Evolutionary conservation across 2,113 vertebrate genomes (phyloP).

Genomic region (Hemicordylus capensis): DNA sequence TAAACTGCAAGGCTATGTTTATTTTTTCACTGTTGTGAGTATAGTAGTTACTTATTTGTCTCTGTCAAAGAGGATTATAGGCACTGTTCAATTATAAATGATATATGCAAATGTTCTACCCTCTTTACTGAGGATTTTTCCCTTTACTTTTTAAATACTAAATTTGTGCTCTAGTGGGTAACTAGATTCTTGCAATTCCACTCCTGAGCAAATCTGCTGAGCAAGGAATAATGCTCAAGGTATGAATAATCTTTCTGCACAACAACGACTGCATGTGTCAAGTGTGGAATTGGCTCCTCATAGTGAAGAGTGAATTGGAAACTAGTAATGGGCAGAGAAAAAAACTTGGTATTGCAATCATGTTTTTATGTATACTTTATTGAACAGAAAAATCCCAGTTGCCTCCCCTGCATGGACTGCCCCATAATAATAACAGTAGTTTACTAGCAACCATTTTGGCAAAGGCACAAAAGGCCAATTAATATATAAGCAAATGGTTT

Average conservation of each 20-base stretch:
- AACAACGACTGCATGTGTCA: neutral
- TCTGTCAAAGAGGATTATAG: conserved; percentile 55
- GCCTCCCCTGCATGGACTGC: neutral
- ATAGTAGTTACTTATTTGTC: conserved; percentile 53
- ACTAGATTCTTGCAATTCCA: neutral
- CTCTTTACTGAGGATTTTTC: conserved; percentile 43
- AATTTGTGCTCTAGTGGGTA: conserved; percentile 42
- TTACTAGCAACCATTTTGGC: neutral
- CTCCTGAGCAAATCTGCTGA: conserved; percentile 3
- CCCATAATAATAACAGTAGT: neutral
- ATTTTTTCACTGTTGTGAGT: conserved; percentile 47
- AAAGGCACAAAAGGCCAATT: neutral
- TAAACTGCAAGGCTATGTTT: conserved; percentile 39
- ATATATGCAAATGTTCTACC: conserved; percentile 39
- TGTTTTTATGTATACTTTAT: neutral
- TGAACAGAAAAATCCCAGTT: neutral
- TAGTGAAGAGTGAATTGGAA: neutral
- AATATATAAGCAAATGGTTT: neutral
- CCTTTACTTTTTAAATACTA: neutral
- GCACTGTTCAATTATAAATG: conserved; percentile 62
- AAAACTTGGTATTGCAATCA: neutral
- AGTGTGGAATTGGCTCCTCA: neutral
- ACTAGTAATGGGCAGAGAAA: neutral
- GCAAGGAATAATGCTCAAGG: neutral
- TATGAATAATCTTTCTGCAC: neutral